Evolutionary conservation across 23 tunicate genomes (phyloP), one percentile per base, ranked within the genome.

Genomic region (Oikopleura albicans): DNA sequence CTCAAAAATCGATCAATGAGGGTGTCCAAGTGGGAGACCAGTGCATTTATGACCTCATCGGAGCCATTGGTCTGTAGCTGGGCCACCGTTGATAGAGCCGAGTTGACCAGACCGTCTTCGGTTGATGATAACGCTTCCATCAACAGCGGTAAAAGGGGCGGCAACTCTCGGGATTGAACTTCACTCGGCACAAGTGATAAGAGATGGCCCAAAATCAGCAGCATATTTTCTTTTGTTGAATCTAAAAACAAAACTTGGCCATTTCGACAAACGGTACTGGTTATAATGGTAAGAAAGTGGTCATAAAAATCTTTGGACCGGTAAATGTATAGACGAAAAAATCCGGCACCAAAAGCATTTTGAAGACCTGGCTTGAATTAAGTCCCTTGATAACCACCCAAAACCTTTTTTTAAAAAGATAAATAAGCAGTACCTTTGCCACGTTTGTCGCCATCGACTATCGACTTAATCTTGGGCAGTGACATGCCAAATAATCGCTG

Each of bases 111-210:
- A 2, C 34, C 27, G 31, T 16, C 27, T 12, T 71, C 79, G 33
- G 34, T 71, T 22, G 34, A 12, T 27, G 79, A 16, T 2, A 71
- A 37, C 35, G 79, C 27, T 71, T 71, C 79, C 4, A 71, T 2
- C 31, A 71, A 29, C 37, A 71, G 31, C 2, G 79, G 79, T 2
- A 71, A 37, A 2, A 71, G 35, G 33, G 79, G 79, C 4, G 79
- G 79, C 79, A 71, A 29, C 37, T 71, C 79, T 2, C 79, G 79
- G 2, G 79, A 71, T 29, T 71, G 79, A 29, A 71, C 79, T 71
- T 71, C 79, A 12, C 34, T 12, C 37, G 79, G 79, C 2, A 71
- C 35, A 34, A 71, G 37, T 2, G 79, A 71, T 16, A 71, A 37
- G 2, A 71, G 37, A 71, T 71, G 79, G 28, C 79, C 79, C 28